phyloP scores from a whole-genome alignment of 2,888 invertebrate genomes.

The Ferrisia virgata region DNA sequence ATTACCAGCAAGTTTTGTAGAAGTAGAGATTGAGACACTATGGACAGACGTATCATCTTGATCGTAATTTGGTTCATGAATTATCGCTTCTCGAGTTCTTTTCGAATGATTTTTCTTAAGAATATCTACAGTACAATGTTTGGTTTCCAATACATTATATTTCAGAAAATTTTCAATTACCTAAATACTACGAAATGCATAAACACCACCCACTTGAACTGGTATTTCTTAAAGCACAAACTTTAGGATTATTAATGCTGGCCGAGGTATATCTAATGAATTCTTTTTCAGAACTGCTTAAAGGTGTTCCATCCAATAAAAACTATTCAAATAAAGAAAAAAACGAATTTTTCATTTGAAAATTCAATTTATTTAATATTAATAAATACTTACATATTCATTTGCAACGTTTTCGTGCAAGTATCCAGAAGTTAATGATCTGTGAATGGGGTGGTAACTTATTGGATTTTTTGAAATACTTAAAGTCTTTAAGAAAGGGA shows the following conservation, averaged over 20 bases:
- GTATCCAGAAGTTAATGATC: slow-evolving; percentile 51
- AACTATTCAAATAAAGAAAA: slow-evolving; percentile 54
- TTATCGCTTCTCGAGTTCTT: slow-evolving; percentile 41
- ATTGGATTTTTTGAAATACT: slow-evolving; percentile 64
- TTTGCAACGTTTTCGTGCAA: slow-evolving; percentile 49
- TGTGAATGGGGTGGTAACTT: slow-evolving; percentile 62
- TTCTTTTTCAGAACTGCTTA: slow-evolving; percentile 58
- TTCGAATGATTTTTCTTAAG: background rate
- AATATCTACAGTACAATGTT: background rate
- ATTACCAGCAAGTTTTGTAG: slow-evolving; percentile 20
- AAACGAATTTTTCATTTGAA: background rate
- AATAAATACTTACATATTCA: slow-evolving; percentile 47
- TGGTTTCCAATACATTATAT: no score
- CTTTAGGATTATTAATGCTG: slow-evolving; percentile 12
- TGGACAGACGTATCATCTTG: slow-evolving; percentile 48
- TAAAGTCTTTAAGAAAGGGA: slow-evolving; percentile 59
- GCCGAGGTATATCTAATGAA: slow-evolving; percentile 43
- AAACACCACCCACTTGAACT: background rate
- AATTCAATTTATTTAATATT: background rate
- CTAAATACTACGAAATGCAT: background rate
- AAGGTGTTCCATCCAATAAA: slow-evolving; percentile 57
- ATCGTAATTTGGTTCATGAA: slow-evolving; percentile 42
- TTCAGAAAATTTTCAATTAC: no score
- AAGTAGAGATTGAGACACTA: background rate
- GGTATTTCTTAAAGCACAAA: slow-evolving; percentile 9